A percentile compares a stretch with the other conserved stretches of the same genome.
Evolutionary conservation across 2,113 vertebrate species (phyloP).

Genomic region (Tachuris rubrigastra): DNA sequence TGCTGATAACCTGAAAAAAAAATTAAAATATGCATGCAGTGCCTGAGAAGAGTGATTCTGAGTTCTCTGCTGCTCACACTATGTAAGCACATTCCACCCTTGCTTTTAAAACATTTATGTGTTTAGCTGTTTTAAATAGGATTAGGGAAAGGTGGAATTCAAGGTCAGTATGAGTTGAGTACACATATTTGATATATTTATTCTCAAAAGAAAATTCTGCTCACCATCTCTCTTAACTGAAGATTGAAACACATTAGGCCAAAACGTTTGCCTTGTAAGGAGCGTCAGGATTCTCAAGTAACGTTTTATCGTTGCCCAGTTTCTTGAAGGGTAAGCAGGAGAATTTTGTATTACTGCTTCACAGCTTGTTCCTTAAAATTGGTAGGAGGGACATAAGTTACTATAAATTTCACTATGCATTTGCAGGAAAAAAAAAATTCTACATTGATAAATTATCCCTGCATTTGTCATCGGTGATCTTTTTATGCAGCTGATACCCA

Average conservation of each 20-base stretch:
- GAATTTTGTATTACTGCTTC: not conserved
- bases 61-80: not conserved
- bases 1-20: not conserved
- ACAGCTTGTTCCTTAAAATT: not conserved
- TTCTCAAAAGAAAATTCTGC: not conserved
- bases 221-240: not conserved
- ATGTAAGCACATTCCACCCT: not conserved
- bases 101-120: not conserved
- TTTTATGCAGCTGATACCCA: not conserved
- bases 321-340: not conserved
- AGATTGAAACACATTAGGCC: not conserved
- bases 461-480: not conserved
- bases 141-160: not conserved
- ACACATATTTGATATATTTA: not conserved
- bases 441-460: not conserved
- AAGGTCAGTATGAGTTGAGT: not conserved
- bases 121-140: not conserved
- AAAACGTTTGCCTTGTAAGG: not conserved
- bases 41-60: not conserved
- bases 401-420: not conserved
- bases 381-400: not conserved
- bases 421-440: not conserved
- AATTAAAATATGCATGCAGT: not conserved
- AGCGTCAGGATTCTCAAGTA: not conserved
- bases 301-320: not conserved